Evolutionary conservation across 2,797 vertebrate species (phyloP), one percentile per base, ranked within the genome.

Genomic region (Sebastes vulpes): DNA sequence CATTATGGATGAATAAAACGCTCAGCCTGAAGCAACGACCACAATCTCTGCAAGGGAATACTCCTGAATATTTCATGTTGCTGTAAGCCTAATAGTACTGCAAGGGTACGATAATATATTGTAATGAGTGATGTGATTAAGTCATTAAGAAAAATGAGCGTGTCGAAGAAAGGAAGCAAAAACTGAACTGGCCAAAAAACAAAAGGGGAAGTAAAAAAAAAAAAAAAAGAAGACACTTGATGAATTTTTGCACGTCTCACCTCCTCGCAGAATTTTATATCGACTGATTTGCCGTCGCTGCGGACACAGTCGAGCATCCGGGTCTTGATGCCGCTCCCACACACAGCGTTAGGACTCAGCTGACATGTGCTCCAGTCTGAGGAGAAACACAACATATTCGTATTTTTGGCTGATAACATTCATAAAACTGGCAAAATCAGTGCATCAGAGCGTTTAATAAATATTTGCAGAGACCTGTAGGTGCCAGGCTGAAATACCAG

Each of bases 291-390:
- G 77, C 97, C 97, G n/a, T 99, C 97, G 2, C 98, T 99, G 83
- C 98, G 97, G 69, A 99, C 98, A 10, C 98, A 99, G 74, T 99
- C 98, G 16, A 99, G 89, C 98, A 99, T 99, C 88, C 98, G 95
- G 4, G 98, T 99, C 95, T 98, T 99, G 91, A 98, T 94, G 9
- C 98, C 98, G 0, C 94, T 94, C 25, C 98, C 98, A 63, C 98
- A 99, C 28, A 99, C 97, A 1, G 98, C 98, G 70, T 96, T 98
- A 50, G 98, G 96, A 4, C 98, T 99, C 82, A 99, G 96, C 95
- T 99, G 98, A 87, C 98, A 99, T 0, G 98, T 99, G 83, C 98
- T 99, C 98, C 98, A 99, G 88, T 99, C 98, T 99, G 92, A 61
- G 32, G 89, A 90, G 81, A 53, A 61, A 83, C 52, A 77, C 4